Evolutionary conservation across 2,113 vertebrate genomes (phyloP), one percentile per base, ranked within the genome.

Genomic region (Cryptomyrus ogoouensis): DNA sequence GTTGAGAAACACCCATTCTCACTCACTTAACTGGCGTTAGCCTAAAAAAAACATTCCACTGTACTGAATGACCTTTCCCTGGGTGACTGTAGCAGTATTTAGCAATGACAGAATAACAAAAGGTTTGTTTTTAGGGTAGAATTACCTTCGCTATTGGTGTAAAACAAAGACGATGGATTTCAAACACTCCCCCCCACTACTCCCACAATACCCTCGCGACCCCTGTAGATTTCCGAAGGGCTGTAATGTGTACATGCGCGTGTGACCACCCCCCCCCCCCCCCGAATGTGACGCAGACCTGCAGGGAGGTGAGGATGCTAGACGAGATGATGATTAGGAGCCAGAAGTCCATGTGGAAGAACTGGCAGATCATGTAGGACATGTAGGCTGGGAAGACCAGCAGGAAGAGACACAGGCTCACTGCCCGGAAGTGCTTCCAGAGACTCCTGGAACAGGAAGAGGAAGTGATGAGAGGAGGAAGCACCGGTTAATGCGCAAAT

Each of bases 281-380:
- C 9, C 9, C 8, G n/a, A 66, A 66, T 17, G 39, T n/a, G 35
- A 84, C 74, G 85, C 92, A 92, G 94, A 99, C 98, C 98, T 99
- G 98, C 92, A 99, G 97, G 44, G 98, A 99, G 44, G 98, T 99
- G 90, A 99, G 96, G 93, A 99, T 98, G 93, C 98, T 99, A 92
- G 98, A 99, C 80, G 98, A 99, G 93, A 99, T 99, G 93, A 99
- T 99, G 93, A 99, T 99, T 90, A 99, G 96, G 70, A 99, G 96
- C 98, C 98, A 99, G 94, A 99, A 99, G 93, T 99, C 98, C 98
- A 98, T 99, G 95, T 98, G 98, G 96, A 99, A 99, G 95, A 99
- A 99, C 89, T 99, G 98, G 94, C 98, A 99, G 90, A 99, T 99
- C 98, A 99, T 99, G 91, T 97, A 99, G 89, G 98, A 97, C 98